Evolutionary conservation across 2,113 vertebrate genomes (phyloP).

Genomic region (Brachypteracias leptosomus): DNA sequence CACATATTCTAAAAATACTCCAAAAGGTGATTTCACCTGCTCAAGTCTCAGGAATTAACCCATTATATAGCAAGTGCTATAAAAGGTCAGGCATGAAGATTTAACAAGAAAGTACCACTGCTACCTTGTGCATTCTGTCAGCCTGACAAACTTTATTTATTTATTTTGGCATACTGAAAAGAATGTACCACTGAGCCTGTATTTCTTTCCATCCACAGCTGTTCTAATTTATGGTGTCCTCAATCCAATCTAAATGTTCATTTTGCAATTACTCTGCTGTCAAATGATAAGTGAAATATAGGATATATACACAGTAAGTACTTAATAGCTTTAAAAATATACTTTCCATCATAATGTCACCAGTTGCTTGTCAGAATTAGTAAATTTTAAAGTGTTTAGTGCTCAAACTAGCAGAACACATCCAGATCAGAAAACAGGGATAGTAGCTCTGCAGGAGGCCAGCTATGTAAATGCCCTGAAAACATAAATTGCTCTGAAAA

Average conservation of each 20-base stretch:
- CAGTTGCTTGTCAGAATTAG: conserved; percentile 42
- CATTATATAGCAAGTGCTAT: not conserved
- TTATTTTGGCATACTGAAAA: conserved; percentile 1
- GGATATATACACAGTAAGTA: conserved; percentile 12
- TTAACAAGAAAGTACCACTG: not conserved
- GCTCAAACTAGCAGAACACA: not conserved
- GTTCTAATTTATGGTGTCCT: conserved; percentile 15
- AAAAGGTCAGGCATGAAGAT: not conserved
- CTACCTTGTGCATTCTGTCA: not conserved
- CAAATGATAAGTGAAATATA: conserved; percentile 51
- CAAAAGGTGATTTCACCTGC: not conserved
- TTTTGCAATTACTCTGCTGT: conserved; percentile 53
- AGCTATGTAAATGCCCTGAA: conserved; percentile 10
- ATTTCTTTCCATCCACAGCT: conserved; percentile 6
- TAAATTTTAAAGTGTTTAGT: conserved; percentile 31
- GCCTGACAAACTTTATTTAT: not conserved
- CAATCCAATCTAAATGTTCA: conserved; percentile 40
- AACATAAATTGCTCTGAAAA: conserved; percentile 13
- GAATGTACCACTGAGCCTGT: not conserved
- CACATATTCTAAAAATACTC: not conserved
- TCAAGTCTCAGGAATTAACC: not conserved
- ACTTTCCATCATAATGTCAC: conserved; percentile 32
- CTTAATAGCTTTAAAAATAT: conserved; percentile 62
- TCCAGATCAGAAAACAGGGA: not conserved
- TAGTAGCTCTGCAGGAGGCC: not conserved